Base-by-base conservation (phyloP, 2,797 vertebrate species). In the Phaenicophaeus curvirostris region DNA sequence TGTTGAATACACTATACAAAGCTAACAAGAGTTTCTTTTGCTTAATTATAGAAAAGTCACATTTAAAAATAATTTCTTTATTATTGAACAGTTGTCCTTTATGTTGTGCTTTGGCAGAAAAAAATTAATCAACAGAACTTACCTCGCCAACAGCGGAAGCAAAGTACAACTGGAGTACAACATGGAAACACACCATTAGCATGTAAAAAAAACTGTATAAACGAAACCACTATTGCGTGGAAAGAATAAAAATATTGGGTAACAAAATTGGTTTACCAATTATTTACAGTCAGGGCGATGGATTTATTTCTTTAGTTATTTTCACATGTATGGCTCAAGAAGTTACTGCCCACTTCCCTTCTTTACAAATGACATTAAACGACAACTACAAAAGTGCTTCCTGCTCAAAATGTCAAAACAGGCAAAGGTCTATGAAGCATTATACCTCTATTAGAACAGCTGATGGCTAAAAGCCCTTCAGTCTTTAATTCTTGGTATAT, bases 401-500 rank as follows among this genome's bases (percentile, higher is more conserved):
- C 96, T 98, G 96, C 93, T 94, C 14, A 77, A 97, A 98, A 94
- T 71, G 91, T 88, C 93, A 63, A 77, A 97, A 91, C 88, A 97
- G 96, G 97, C 89, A 27, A 93, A 74, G 53, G 94, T 77, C 87
- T 89, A 41, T 15, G 4, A 90, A 96, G 85, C 59, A 35, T 50
- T 46, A 62, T 6, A 87, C 57, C 95, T 91, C 93, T 75, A 37
- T 41, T 17, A 55, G 86, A 89, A 42, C 44, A 66, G 78, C 37
- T 65, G 87, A 62, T 2, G 67, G 89, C 78, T 63, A 41, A n/a
- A 54, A 42, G 62, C 58, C 51, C 42, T 69, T 98, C 97, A 99
- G 98, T 99, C 99, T 97, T 99, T 99, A 94, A 98, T 97, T 94
- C 98, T 98, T 7, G 99, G 99, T 95, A 99, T 98, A 96, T 99